Base-by-base conservation (phyloP, 2,888 invertebrate genomes). In the Octonoba sinensis region DNA sequence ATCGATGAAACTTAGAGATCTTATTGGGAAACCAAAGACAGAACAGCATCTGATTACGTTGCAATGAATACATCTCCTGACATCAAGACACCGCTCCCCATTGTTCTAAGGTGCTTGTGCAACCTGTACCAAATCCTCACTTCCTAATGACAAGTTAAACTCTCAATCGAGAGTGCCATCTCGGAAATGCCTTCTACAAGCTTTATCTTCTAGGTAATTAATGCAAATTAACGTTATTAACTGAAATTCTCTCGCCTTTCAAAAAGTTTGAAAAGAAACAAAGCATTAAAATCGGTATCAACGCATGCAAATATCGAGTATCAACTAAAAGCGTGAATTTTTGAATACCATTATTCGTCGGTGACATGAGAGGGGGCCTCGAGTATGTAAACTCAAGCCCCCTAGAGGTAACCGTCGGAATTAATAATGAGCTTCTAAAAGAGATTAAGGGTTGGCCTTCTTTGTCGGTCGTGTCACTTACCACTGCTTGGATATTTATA, bases 151-250 rank as follows among this genome's bases (percentile, higher is more conserved):
- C 36, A 36, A 36, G 36, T 36, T 36, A 36, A 36, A 36, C 36
- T 36, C 36, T 36, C 36, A 36, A 36, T 36, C 36, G 36, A 6
- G 11, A 36, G 36, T 36, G 36, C 8, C 11, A 36, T 36, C 36
- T 36, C 1, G 36, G 36, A 36, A 36, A 36, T 36, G 36, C 36
- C 36, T 11, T 36, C 54, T 54, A 20, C 54, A 54, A n/a, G 54
- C n/a, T 54, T 18, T 54, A 54, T 54, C 20, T 54, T n/a, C 54
- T 8, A 54, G n/a, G 54, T 54, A 54, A 54, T 54, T n/a, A 54
- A 54, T 54, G 54, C 54, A 54, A 54, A 54, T 54, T 54, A 54
- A 54, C 54, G 54, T 54, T 54, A 54, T 54, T n/a, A 54, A 54
- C 20, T n/a, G 18, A 54, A 54, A 54, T 20, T 3, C 18, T 18